A percentile compares a stretch with the other conserved stretches of the same genome.
phyloP scores from a whole-genome alignment of 2,113 vertebrate genomes.

The Plecotus auritus region DNA sequence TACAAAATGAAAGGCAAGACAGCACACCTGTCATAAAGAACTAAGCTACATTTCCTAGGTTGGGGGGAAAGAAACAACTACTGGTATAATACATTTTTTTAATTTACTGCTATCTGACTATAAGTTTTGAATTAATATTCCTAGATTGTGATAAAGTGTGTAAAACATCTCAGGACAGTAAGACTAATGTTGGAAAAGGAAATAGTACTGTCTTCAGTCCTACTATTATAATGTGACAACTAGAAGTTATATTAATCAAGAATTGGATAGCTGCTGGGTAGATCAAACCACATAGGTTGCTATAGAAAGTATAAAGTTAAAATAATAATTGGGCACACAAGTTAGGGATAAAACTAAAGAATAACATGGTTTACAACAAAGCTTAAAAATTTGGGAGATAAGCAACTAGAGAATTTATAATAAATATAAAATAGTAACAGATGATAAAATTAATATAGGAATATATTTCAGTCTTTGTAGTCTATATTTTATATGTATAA shows the following conservation, averaged over 20 bases:
- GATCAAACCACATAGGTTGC: not conserved
- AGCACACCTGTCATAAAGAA: constrained; percentile 21
- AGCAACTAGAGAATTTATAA: constrained; percentile 23
- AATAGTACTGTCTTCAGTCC: not conserved
- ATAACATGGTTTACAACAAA: not conserved
- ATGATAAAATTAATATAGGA: not conserved
- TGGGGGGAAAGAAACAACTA: not conserved
- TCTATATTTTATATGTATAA: constrained; percentile 15
- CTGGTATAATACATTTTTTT: not conserved
- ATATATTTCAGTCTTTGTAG: not conserved
- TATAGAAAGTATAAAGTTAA: constrained; percentile 25
- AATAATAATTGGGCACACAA: not conserved
- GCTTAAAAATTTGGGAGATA: not conserved
- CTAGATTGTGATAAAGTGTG: not conserved
- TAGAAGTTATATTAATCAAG: not conserved
- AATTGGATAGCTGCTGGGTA: not conserved
- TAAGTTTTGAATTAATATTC: constrained; percentile 21
- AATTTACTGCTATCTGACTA: not conserved
- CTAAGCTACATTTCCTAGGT: constrained; percentile 17
- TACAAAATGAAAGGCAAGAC: constrained; percentile 53
- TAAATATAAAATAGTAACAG: not conserved
- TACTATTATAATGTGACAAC: not conserved
- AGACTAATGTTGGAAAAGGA: constrained; percentile 29
- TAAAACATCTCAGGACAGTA: constrained; percentile 1
- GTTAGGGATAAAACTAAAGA: not conserved